Evolutionary conservation across 2,888 invertebrate species (phyloP).

Genomic region (Lycocerus yunnanus): DNA sequence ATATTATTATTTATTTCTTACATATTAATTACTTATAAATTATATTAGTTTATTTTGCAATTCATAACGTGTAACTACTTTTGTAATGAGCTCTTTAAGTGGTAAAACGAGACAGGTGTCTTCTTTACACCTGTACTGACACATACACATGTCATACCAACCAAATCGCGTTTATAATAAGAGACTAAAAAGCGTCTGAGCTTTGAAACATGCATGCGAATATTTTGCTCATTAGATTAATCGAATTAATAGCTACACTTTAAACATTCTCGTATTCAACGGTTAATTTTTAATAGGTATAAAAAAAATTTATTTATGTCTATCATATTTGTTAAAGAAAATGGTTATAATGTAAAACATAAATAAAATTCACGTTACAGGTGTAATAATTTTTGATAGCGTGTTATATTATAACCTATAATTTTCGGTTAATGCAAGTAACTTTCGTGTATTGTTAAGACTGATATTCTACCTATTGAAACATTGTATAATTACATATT

Average conservation of each 20-base stretch:
- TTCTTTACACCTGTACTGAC: slow-evolving; percentile 45
- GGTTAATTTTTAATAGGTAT: background rate
- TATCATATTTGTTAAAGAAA: background rate
- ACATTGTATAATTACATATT: slow-evolving; percentile 17
- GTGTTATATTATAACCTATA: slow-evolving; percentile 25
- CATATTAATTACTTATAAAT: background rate
- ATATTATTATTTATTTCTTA: background rate
- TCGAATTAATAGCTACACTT: background rate
- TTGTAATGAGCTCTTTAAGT: slow-evolving; percentile 26
- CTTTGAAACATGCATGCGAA: background rate
- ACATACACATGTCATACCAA: slow-evolving; percentile 43
- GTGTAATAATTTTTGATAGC: slow-evolving; percentile 16
- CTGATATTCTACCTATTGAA: slow-evolving; percentile 21
- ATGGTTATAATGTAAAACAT: background rate
- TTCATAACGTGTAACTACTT: slow-evolving; percentile 9
- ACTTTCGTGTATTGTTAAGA: slow-evolving; percentile 17
- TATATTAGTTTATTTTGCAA: slow-evolving; percentile 11
- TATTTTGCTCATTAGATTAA: background rate
- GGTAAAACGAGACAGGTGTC: slow-evolving; percentile 41
- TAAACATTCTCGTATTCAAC: background rate
- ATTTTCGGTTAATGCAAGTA: slow-evolving; percentile 22
- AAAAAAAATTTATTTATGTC: background rate
- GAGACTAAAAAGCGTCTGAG: background rate
- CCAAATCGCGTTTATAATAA: slow-evolving; percentile 8
- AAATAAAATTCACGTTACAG: background rate